Evolutionary conservation across 2,113 vertebrate species (phyloP).

Genomic region (Meriones unguiculatus): DNA sequence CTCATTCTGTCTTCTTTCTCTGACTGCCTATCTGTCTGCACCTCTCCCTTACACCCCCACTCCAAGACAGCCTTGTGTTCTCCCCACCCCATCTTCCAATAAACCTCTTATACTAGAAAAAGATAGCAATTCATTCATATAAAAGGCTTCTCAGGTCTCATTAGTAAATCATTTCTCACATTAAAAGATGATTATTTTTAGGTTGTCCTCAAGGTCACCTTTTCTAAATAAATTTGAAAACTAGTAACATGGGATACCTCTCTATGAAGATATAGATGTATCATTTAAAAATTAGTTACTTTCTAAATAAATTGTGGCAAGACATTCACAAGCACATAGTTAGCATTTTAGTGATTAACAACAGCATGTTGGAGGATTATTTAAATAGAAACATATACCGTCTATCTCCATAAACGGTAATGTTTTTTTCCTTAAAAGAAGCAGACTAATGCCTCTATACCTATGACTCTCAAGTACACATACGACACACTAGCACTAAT

Average conservation of each 20-base stretch:
- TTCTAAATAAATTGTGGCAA: constrained; percentile 8
- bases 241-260: background rate
- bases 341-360: constrained; percentile 21
- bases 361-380: background rate
- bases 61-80: background rate
- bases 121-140: background rate
- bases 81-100: background rate
- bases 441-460: background rate
- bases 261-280: constrained; percentile 25
- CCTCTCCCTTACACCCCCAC: background rate
- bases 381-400: background rate
- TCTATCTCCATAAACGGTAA: background rate
- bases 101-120: background rate
- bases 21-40: background rate
- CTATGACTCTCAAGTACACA: background rate
- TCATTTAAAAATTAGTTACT: constrained; percentile 59
- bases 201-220: background rate
- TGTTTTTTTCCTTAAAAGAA: background rate
- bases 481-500: background rate
- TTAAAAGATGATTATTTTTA: constrained; percentile 32
- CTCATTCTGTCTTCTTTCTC: background rate
- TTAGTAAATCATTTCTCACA: constrained; percentile 55
- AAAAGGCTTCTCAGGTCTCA: constrained; percentile 36
- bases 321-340: background rate
- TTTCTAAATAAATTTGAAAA: constrained; percentile 59